Percentiles rank a stretch among this genome's conserved stretches.
phyloP scores from a whole-genome alignment of 2,113 vertebrate genomes.

The Ellobius talpinus region DNA sequence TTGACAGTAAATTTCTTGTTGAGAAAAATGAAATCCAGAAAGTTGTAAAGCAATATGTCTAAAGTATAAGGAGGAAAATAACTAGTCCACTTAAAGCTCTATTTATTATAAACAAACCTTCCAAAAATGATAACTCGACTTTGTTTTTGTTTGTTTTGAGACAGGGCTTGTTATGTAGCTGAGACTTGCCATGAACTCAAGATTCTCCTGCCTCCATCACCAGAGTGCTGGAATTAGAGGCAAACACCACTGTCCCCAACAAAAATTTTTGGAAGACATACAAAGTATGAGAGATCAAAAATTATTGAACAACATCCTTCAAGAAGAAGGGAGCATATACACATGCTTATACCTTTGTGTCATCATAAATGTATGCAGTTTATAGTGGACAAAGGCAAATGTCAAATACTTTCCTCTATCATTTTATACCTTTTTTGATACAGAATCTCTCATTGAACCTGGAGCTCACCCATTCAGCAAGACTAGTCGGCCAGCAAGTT shows the following conservation, averaged over 20 bases:
- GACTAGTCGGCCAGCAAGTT: neutral
- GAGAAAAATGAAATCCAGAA: neutral
- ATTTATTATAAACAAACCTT: neutral
- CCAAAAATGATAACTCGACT: neutral
- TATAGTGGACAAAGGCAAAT: neutral
- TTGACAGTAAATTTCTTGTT: neutral
- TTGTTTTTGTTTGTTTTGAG: neutral
- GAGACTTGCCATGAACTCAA: neutral
- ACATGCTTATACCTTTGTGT: neutral
- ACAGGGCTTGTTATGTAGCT: neutral
- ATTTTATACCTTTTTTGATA: neutral
- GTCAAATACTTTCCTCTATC: neutral
- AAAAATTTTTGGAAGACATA: neutral
- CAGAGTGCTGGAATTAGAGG: neutral
- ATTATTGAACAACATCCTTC: neutral
- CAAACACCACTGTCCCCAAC: neutral
- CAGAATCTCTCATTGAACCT: neutral
- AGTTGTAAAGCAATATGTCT: neutral
- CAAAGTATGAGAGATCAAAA: neutral
- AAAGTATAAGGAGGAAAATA: neutral
- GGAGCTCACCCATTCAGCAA: neutral
- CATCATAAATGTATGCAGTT: neutral
- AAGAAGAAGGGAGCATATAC: neutral
- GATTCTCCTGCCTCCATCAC: neutral
- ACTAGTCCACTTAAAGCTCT: neutral